These are phyloP conservation scores for Lamellibrachia columna DNA, from an alignment of 2,888 invertebrate species.

Conservation along the genomic window DNA sequence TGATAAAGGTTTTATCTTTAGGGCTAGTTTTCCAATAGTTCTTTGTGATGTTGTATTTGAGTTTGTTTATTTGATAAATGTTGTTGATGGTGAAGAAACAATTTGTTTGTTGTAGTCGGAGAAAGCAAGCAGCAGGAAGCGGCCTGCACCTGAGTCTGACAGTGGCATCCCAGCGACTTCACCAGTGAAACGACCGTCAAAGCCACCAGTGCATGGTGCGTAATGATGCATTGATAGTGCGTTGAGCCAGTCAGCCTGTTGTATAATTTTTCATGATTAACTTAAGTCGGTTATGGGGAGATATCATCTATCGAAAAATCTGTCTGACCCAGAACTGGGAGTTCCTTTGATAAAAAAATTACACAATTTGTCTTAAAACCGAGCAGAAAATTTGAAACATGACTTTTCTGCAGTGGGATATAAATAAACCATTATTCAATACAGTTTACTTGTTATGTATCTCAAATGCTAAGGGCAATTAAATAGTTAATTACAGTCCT, in stretches of 20 bases:
- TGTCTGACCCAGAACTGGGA: not conserved
- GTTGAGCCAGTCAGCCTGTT: not conserved
- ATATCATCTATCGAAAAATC: not conserved
- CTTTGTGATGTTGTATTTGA: no score
- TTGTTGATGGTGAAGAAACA: not conserved
- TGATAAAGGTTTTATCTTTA: not conserved
- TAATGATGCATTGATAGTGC: not conserved
- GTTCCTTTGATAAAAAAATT: not conserved
- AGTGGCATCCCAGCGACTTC: not conserved
- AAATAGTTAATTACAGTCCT: not conserved
- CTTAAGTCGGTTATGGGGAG: not conserved
- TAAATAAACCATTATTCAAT: not conserved
- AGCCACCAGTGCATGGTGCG: constrained; percentile 12
- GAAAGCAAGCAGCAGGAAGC: constrained; percentile 25
- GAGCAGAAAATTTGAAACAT: not conserved
- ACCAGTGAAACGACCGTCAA: constrained; percentile 25
- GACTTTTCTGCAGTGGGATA: not conserved
- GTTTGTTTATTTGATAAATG: no score
- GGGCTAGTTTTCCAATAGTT: no score
- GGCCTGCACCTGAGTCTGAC: constrained; percentile 27
- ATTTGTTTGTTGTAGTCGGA: not conserved
- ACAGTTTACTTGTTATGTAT: not conserved
- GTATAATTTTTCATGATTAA: not conserved
- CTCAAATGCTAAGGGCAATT: not conserved
- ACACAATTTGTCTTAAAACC: not conserved